Evolutionary conservation across 2,113 vertebrate genomes (phyloP).

Genomic region (Rhinolophus ferrumequinum): DNA sequence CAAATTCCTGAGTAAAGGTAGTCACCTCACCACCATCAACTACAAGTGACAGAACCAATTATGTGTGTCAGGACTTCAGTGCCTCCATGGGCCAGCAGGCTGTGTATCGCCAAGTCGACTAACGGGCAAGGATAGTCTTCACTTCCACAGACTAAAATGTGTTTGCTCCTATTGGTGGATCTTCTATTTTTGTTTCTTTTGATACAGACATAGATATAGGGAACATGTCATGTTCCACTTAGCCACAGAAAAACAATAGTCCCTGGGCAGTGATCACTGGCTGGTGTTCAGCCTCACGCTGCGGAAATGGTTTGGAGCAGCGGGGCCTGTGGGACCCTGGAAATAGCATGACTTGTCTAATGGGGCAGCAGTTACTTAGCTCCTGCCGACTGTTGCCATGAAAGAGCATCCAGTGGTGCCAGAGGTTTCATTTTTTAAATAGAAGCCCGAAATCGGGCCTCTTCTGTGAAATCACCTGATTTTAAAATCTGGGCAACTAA

Average conservation of each 20-base stretch:
- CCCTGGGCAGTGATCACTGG: background rate
- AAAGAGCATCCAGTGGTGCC: background rate
- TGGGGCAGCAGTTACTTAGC: background rate
- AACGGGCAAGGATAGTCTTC: background rate
- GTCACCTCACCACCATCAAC: background rate
- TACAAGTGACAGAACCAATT: background rate
- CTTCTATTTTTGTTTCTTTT: background rate
- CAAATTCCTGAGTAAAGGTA: background rate
- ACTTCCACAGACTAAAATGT: background rate
- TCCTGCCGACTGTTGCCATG: background rate
- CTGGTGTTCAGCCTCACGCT: background rate
- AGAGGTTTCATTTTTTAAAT: conserved; percentile 2
- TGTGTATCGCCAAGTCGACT: background rate
- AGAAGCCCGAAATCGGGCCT: background rate
- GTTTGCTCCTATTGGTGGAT: background rate
- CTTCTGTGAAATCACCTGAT: conserved; percentile 11
- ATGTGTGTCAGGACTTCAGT: background rate
- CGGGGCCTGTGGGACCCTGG: background rate
- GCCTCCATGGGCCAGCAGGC: background rate
- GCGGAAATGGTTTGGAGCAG: background rate
- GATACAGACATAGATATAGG: background rate
- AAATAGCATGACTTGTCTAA: background rate
- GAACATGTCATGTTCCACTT: background rate
- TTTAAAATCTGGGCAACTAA: background rate
- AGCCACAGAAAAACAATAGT: background rate